Evolutionary conservation across 2,797 vertebrate species (phyloP).

Genomic region (Parambassis ranga): DNA sequence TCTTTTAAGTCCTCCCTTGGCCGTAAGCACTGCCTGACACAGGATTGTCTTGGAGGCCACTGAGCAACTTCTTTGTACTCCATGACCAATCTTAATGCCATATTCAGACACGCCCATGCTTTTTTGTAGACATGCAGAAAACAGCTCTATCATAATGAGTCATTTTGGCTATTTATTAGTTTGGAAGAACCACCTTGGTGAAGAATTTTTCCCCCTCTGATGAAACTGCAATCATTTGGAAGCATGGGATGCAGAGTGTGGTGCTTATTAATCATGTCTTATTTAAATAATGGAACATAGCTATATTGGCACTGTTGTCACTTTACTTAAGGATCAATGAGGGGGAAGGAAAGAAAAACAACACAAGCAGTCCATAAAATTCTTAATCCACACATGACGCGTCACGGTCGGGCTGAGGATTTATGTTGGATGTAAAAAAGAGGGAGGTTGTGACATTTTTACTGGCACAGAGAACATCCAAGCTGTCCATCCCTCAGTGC

Average conservation of each 20-base stretch:
- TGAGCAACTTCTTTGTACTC: slow-evolving; percentile 49
- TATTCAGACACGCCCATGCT: slow-evolving; percentile 23
- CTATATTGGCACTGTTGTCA: slow-evolving; percentile 60
- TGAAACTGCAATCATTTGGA: slow-evolving; percentile 21
- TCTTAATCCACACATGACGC: slow-evolving; percentile 4
- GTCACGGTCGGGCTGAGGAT: slow-evolving; percentile 6
- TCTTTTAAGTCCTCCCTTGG: slow-evolving; percentile 73
- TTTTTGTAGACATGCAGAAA: slow-evolving; percentile 38
- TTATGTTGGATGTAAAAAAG: slow-evolving; percentile 23
- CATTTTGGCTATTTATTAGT: slow-evolving; percentile 30
- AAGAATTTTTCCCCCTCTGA: slow-evolving; percentile 1
- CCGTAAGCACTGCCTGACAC: slow-evolving; percentile 76
- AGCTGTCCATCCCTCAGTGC: slow-evolving; percentile 46
- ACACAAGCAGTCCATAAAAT: not conserved
- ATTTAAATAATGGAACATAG: slow-evolving; percentile 43
- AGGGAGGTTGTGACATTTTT: slow-evolving; percentile 47
- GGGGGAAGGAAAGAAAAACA: not conserved
- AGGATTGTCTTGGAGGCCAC: slow-evolving; percentile 67
- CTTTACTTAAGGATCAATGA: slow-evolving; percentile 45
- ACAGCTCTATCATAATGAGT: slow-evolving; percentile 76
- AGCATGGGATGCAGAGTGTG: slow-evolving; percentile 3
- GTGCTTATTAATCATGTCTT: slow-evolving; percentile 45
- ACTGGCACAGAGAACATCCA: slow-evolving; percentile 56
- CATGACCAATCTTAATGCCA: slow-evolving; percentile 68
- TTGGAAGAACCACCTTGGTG: slow-evolving; percentile 10